Base-by-base conservation (phyloP, 2,113 vertebrate genomes). In the Onychostruthus taczanowskii region DNA sequence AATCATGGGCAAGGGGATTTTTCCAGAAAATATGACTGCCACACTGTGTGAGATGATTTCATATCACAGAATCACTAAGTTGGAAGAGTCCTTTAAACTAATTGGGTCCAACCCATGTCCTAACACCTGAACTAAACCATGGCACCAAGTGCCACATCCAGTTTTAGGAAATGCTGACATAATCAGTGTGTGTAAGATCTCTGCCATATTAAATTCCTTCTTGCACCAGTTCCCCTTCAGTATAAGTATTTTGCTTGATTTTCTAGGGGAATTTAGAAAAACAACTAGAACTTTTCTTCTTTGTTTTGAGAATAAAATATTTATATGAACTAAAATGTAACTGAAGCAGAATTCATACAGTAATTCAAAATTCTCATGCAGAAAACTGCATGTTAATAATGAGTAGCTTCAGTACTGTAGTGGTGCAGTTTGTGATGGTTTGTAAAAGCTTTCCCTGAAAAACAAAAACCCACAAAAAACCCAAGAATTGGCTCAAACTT, bases 21-120 rank as follows among this genome's bases (percentile, higher is more conserved):
- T 41, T 13, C 39, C 39, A 41, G 39, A 41, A 13, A 41, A 41
- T 41, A 41, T 41, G 39, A 41, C 39, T 41, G 13, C 39, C 39
- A 41, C 39, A 41, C 39, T 41, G 39, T 41, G 59, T 14, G 28
- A 68, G 52, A 35, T 59, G 47, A 82, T 6, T 59, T 64, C 9
- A 22, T 14, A 23, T 28, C 47, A 52, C 11, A 35, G 19, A 44
- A 53, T 53, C 61, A 18, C 11, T 18, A 3, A 3, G 5, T n/a
- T 78, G 37, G 47, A 63, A 52, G 5, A 52, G 59, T n/a, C 23
- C 24, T 64, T 78, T 53, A 28, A n/a, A 24, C 23, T 35, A 24
- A 13, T 44, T 0, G 1, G n/a, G 37, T 43, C 47, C 47, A 53
- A 18, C 5, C 24, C 18, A 9, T 4, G 2, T 8, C 47, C 14